Evolutionary conservation across 2,113 vertebrate species (phyloP).

Genomic region (Oreotrochilus melanogaster): DNA sequence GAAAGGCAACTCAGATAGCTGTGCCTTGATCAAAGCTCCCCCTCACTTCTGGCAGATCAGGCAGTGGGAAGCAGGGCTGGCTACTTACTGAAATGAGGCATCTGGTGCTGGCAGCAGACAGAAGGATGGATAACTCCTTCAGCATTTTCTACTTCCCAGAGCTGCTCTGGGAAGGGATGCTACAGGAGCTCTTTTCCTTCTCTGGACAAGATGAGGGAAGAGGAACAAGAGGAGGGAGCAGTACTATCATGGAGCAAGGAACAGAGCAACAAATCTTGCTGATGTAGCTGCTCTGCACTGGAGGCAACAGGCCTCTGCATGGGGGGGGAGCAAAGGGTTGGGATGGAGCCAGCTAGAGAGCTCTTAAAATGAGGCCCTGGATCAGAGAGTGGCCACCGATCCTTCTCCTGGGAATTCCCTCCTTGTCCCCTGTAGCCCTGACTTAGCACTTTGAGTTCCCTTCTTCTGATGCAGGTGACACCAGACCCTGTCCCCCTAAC

Average conservation of each 20-base stretch:
- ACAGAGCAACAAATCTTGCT: not conserved
- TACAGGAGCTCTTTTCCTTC: not conserved
- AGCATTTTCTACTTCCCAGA: not conserved
- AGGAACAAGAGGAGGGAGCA: not conserved
- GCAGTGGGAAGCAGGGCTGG: not conserved
- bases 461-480: not conserved
- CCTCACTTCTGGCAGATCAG: not conserved
- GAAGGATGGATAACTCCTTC: not conserved
- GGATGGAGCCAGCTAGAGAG: not conserved
- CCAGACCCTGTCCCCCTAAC: not conserved
- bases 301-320: not conserved
- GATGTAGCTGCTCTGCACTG: not conserved
- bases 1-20: constrained; percentile 10
- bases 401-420: not conserved
- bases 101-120: not conserved
- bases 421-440: not conserved
- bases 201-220: not conserved
- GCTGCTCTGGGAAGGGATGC: not conserved
- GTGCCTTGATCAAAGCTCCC: constrained; percentile 33
- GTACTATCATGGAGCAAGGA: not conserved
- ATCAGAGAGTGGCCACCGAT: not conserved
- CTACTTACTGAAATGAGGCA: not conserved
- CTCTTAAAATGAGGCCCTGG: not conserved
- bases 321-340: not conserved
- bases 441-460: not conserved